Evolutionary conservation across 2,888 invertebrate genomes (phyloP).

Genomic region (Pilophorus perplexus): DNA sequence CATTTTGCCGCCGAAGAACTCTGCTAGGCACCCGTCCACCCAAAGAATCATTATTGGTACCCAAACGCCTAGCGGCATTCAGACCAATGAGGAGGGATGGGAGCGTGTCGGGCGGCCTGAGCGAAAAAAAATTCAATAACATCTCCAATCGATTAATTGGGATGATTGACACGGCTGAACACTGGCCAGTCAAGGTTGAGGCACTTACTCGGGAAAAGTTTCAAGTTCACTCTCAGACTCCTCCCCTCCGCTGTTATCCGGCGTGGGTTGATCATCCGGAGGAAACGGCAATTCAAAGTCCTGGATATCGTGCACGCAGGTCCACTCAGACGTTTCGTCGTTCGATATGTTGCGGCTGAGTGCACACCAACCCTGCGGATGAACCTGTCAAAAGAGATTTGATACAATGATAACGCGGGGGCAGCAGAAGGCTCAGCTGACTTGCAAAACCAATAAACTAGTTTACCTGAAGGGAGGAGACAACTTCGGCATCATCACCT

Average conservation of each 20-base stretch:
- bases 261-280: conserved; percentile 32
- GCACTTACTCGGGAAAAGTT: conserved; percentile 21
- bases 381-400: conserved; percentile 59
- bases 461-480: conserved; percentile 74
- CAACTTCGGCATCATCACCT: conserved; percentile 83
- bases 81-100: conserved; percentile 45
- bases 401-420: no score
- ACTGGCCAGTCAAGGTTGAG: background rate
- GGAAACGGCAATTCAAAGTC: conserved; percentile 53
- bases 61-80: conserved; percentile 41
- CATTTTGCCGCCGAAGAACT: conserved; percentile 44
- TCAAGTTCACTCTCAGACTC: conserved; percentile 44
- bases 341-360: conserved; percentile 83
- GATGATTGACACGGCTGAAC: background rate
- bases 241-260: conserved; percentile 40
- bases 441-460: no score
- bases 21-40: conserved; percentile 42
- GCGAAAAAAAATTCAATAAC: background rate
- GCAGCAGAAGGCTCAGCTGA: no score
- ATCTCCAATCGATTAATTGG: background rate
- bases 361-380: conserved; percentile 87
- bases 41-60: background rate
- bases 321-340: conserved; percentile 89
- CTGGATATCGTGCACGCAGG: conserved; percentile 91
- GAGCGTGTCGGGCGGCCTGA: conserved; percentile 26